Percentiles rank a stretch among this genome's conserved stretches.
These are phyloP conservation scores for Crenuchus spilurus DNA, from an alignment of 2,797 vertebrate genomes.

Conservation along the genomic window DNA sequence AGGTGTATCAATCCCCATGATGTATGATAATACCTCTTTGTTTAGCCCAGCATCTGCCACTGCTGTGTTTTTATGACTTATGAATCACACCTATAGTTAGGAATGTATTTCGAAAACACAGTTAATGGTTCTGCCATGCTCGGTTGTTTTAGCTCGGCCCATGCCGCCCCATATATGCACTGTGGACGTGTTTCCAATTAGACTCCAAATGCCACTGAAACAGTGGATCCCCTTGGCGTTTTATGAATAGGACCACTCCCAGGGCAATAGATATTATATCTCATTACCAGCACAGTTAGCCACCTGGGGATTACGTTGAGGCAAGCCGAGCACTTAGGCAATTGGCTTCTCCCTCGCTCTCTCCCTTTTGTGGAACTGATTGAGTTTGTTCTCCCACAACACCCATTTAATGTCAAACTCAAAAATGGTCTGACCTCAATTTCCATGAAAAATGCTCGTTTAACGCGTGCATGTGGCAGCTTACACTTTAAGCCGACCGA, in stretches of 20 bases:
- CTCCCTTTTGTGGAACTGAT: constrained; percentile 67
- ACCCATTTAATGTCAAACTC: constrained; percentile 76
- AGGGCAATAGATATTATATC: constrained; percentile 72
- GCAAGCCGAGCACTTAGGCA: constrained; percentile 72
- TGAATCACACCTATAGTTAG: constrained; percentile 52
- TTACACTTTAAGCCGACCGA: constrained; percentile 57
- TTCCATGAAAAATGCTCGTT: constrained; percentile 61
- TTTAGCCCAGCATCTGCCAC: constrained; percentile 61
- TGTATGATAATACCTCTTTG: constrained; percentile 43
- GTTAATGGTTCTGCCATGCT: constrained; percentile 62
- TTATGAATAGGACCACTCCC: constrained; percentile 71
- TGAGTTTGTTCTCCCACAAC: constrained; percentile 68
- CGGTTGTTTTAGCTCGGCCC: constrained; percentile 59
- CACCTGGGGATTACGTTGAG: constrained; percentile 74
- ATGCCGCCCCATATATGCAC: constrained; percentile 57
- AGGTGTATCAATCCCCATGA: constrained; percentile 44
- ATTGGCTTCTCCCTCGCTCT: constrained; percentile 64
- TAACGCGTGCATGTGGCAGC: constrained; percentile 51
- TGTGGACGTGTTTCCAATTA: constrained; percentile 73
- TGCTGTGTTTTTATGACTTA: constrained; percentile 51
- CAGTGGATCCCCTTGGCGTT: constrained; percentile 66
- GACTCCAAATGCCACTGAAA: constrained; percentile 70
- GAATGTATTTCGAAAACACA: constrained; percentile 38
- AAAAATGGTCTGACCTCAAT: constrained; percentile 66
- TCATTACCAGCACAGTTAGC: constrained; percentile 73